Evolutionary conservation across 1,140 invertebrate species (phyloP).

Genomic region (Drosophila biarmipes): DNA sequence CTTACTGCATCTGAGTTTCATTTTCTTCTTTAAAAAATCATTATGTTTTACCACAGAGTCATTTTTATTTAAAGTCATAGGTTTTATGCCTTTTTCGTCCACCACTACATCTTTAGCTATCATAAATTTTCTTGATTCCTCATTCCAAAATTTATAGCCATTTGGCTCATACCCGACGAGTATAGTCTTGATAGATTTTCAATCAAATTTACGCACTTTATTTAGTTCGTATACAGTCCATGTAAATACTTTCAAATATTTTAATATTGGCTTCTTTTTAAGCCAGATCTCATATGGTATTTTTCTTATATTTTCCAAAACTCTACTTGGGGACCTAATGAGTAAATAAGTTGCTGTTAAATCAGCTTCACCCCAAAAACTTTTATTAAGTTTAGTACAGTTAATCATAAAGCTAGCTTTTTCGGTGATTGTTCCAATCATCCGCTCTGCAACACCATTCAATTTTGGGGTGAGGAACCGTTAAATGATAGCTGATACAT

Average conservation of each 20-base stretch:
- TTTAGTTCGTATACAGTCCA: too few relatives aligned
- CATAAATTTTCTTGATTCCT: not conserved
- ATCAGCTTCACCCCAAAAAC: not conserved
- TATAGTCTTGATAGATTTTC: not conserved
- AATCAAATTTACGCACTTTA: not conserved
- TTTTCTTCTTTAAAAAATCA: not conserved
- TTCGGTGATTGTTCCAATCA: not conserved
- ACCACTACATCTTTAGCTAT: not conserved
- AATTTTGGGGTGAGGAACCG: not conserved
- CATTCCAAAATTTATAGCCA: constrained; percentile 1
- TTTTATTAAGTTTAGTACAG: not conserved
- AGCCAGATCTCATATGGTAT: not conserved
- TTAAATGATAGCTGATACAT: not conserved
- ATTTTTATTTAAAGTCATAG: not conserved
- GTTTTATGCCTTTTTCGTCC: not conserved
- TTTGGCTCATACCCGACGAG: constrained; percentile 1
- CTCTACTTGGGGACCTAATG: not conserved
- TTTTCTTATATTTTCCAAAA: not conserved
- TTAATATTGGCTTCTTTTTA: not conserved
- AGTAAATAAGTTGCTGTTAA: not conserved
- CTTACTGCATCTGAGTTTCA: constrained; percentile 1
- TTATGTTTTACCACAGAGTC: not conserved
- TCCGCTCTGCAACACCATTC: not conserved
- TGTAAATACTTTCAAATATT: too few relatives aligned
- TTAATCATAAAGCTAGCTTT: not conserved